These are phyloP conservation scores for Leiothrix lutea DNA, from an alignment of 2,113 vertebrate genomes.

Conservation along the genomic window DNA sequence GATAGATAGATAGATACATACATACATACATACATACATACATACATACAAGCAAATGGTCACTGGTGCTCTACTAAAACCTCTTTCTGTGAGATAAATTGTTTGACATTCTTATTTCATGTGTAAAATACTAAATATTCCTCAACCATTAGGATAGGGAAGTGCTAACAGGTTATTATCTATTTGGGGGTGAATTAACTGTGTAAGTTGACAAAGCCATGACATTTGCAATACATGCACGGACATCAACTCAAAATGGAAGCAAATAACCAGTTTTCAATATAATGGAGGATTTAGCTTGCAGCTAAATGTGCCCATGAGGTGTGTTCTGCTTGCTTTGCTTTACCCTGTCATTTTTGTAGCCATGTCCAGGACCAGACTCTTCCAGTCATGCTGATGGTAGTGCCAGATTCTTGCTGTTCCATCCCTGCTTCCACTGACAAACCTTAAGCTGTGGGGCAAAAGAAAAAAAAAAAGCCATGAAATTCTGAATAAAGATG, in stretches of 20 bases:
- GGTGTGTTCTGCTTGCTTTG: neutral
- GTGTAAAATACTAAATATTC: neutral
- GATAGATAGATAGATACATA: no score
- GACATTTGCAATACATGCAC: neutral
- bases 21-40: no score
- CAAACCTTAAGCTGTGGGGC: conserved; percentile 86
- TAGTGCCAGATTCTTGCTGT: conserved; percentile 94
- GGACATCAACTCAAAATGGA: neutral
- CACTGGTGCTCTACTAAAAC: neutral
- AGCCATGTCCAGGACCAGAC: conserved; percentile 87
- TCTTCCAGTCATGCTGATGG: conserved; percentile 96
- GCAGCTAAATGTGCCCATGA: neutral
- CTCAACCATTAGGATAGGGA: neutral
- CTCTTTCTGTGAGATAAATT: neutral
- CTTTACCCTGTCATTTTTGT: conserved; percentile 90
- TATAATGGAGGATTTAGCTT: neutral
- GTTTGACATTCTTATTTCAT: neutral
- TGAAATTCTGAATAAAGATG: neutral
- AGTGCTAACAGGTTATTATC: neutral
- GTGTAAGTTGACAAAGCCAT: neutral
- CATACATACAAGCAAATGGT: neutral
- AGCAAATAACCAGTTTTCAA: neutral
- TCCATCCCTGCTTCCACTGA: conserved; percentile 96
- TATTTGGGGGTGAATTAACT: neutral
- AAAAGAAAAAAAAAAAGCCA: neutral